Conservation (phyloP, 2,113 vertebrate species). For the Aldabrachelys gigantea region DNA sequence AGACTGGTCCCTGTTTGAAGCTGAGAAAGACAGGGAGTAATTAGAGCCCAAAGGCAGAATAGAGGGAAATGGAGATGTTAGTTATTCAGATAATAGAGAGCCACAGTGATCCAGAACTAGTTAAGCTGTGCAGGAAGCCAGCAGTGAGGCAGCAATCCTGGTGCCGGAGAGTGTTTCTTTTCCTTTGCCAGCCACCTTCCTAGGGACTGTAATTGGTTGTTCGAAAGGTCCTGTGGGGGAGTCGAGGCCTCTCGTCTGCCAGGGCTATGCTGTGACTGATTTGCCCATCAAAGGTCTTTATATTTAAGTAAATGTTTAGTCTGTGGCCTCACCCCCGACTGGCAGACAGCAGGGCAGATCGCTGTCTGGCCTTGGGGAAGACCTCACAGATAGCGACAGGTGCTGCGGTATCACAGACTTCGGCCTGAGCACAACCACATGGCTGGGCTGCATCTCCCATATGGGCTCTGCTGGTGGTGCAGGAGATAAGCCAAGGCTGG, state of each 20-base stretch:
- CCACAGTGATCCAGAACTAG: constrained; percentile 35
- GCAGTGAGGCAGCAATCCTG: not conserved
- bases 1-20: constrained; percentile 44
- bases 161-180: constrained; percentile 8
- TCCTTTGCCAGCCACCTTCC: constrained; percentile 24
- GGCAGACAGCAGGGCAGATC: constrained; percentile 17
- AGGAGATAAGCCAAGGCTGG: not conserved
- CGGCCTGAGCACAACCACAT: not conserved
- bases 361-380: not conserved
- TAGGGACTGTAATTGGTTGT: constrained; percentile 28
- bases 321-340: constrained; percentile 26
- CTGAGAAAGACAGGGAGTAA: constrained; percentile 42
- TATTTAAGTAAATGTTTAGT: not conserved
- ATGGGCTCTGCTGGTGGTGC: not conserved
- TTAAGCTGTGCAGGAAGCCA: not conserved
- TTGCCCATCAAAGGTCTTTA: not conserved
- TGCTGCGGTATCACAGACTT: not conserved
- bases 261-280: not conserved
- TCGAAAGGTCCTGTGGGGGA: constrained; percentile 21
- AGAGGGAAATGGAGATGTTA: constrained; percentile 48
- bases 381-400: not conserved
- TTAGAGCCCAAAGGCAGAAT: constrained; percentile 56
- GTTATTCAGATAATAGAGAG: constrained; percentile 51
- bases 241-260: not conserved
- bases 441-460: no score